Percentiles rank a stretch among this genome's conserved stretches.
phyloP scores from a whole-genome alignment of 2,888 invertebrate species.

The Pammene aurita region DNA sequence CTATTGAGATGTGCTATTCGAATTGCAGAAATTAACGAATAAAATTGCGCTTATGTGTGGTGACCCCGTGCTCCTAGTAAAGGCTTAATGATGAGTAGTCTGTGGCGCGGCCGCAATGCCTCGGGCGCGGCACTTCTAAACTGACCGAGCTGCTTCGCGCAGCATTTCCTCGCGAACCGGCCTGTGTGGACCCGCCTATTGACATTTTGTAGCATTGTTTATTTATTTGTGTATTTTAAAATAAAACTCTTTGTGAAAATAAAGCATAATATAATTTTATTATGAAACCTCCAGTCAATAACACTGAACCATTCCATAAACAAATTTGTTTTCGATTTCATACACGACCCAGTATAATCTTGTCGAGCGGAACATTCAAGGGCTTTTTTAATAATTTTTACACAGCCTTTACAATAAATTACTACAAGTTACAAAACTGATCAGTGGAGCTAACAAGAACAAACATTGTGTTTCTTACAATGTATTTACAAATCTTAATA shows the following conservation, averaged over 20 bases:
- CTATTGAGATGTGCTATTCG: too few species aligned
- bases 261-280: constrained; percentile 84
- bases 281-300: constrained; percentile 82
- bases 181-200: constrained; percentile 19
- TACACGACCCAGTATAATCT: constrained; percentile 72
- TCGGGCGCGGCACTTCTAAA: too few species aligned
- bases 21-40: too few species aligned
- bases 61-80: too few species aligned
- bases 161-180: too few species aligned
- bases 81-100: too few species aligned
- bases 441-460: constrained; percentile 76
- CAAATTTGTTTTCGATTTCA: constrained; percentile 74
- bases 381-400: constrained; percentile 78
- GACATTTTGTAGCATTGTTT: constrained; percentile 38
- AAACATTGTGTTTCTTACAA: constrained; percentile 55
- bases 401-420: constrained; percentile 82
- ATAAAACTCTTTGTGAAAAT: constrained; percentile 78
- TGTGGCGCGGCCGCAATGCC: too few species aligned
- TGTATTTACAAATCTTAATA: constrained; percentile 78
- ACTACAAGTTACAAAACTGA: constrained; percentile 81
- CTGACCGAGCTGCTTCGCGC: too few species aligned
- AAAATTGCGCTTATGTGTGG: too few species aligned
- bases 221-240: constrained; percentile 45
- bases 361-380: constrained; percentile 67
- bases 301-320: constrained; percentile 82